Base-by-base conservation (phyloP, 1,140 invertebrate species). In the Arctopsyche grandis region DNA sequence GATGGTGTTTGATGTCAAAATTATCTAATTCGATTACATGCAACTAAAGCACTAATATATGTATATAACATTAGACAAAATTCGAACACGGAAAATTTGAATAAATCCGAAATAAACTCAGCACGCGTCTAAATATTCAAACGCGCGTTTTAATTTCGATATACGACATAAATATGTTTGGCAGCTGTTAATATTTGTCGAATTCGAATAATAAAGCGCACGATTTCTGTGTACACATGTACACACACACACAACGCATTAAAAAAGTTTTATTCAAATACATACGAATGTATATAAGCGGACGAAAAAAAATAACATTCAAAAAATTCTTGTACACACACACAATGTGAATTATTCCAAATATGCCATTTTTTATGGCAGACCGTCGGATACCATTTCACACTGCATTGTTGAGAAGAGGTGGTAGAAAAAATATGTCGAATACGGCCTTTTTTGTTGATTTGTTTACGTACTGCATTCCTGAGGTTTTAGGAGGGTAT, bases 401-500 rank as follows among this genome's bases (percentile, higher is more conserved):
- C 63, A 66, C 63, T 29, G 63, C 63, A 66, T 66, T 66, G 63
- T 66, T 24, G 63, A 66, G 24, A n/a, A 66, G 21, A 66, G n/a
- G 24, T 26, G 24, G 3, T 22, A 66, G 10, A 26, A n/a, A 66
- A 66, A 66, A 66, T 24, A 60, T 16, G 14, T 66, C 24, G 63
- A 66, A 66, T 24, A 12, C 24, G n/a, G 0, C 9, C 10, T 66
- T 66, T 66, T 66, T 19, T 66, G 63, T 21, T 60, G 3, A 21
- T 60, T 60, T 24, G 19, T 60, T 60, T 60, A 24, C 21, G 58
- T 24, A 19, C 21, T 26, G 63, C 63, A 66, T 66, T 66, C 63
- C 24, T 66, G 63, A 26, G 63, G 63, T 66, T 66, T 66, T 66
- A 66, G 63, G 21, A 66, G 63, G 63, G 63, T 66, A 66, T 66